phyloP scores from a whole-genome alignment of 2,888 invertebrate species.

The Endotricha flammealis region DNA sequence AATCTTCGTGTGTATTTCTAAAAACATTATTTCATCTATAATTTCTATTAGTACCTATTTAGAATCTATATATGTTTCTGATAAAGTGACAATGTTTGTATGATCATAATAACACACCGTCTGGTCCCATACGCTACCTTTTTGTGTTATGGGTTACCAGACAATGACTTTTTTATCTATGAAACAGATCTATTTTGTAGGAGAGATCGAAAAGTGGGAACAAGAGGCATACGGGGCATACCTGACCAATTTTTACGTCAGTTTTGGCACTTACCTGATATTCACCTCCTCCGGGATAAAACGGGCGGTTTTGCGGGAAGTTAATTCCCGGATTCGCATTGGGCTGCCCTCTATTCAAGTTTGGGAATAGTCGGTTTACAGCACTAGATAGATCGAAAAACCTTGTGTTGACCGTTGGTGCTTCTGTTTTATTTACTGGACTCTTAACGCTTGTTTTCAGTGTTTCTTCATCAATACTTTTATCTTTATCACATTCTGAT shows the following conservation, averaged over 20 bases:
- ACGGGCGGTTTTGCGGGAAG: conserved; percentile 1
- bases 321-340: conserved; percentile 1
- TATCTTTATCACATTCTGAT: conserved; percentile 6
- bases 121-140: no score
- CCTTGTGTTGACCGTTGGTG: conserved; percentile 2
- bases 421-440: background rate
- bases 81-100: no score
- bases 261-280: background rate
- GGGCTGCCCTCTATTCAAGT: conserved; percentile 4
- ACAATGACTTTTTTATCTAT: no score
- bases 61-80: no score
- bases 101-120: no score
- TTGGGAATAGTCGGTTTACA: conserved; percentile 2
- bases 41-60: no score
- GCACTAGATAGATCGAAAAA: conserved; percentile 5
- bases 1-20: no score
- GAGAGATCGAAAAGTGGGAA: no score
- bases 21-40: no score
- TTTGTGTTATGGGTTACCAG: no score
- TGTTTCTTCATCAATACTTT: background rate
- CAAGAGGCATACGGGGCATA: no score
- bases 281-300: background rate
- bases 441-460: background rate
- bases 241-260: background rate
- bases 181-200: no score